phyloP scores from a whole-genome alignment of 2,113 vertebrate species.

The Oenanthe oenanthe region DNA sequence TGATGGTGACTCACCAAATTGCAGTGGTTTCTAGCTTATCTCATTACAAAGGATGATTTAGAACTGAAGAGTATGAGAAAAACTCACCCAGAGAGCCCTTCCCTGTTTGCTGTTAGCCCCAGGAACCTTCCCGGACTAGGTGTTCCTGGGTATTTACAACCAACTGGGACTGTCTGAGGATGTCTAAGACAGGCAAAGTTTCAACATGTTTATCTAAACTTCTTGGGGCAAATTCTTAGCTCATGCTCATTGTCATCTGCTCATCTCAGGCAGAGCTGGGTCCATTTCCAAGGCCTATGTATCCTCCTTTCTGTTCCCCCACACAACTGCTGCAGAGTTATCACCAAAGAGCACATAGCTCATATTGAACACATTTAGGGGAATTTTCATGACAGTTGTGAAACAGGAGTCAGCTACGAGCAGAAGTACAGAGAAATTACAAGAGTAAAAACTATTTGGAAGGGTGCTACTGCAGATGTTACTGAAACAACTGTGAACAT shows the following conservation, averaged over 20 bases:
- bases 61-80: not conserved
- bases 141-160: not conserved
- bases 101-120: not conserved
- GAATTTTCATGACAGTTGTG: not conserved
- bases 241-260: not conserved
- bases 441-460: not conserved
- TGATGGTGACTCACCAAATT: not conserved
- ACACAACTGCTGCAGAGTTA: not conserved
- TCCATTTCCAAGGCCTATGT: not conserved
- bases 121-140: not conserved
- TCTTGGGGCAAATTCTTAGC: not conserved
- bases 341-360: not conserved
- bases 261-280: not conserved
- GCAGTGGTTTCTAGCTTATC: not conserved
- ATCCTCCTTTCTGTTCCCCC: not conserved
- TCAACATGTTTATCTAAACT: not conserved
- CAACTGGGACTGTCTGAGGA: not conserved
- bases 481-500: not conserved
- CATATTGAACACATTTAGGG: not conserved
- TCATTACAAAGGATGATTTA: not conserved
- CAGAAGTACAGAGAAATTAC: not conserved
- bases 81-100: not conserved
- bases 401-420: not conserved
- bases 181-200: not conserved
- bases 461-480: not conserved